A percentile compares a stretch with the other conserved stretches of the same genome.
Evolutionary conservation across 2,888 invertebrate species (phyloP).

Genomic region (Scrobipalpa costella): DNA sequence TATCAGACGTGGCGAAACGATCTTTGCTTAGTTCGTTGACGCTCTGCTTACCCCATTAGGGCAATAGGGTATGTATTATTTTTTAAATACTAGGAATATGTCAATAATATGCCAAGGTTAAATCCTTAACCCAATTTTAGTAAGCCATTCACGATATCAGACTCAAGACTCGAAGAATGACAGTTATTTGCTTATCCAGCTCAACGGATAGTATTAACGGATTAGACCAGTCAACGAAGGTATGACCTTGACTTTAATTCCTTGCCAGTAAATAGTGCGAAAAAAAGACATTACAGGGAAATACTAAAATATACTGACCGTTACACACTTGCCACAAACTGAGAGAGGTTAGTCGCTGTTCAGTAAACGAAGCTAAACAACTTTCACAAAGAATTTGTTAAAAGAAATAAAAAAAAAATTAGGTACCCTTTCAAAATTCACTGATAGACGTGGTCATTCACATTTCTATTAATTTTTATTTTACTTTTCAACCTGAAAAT

Average conservation of each 20-base stretch:
- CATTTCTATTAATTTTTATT: too few species aligned
- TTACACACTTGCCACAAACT: neutral
- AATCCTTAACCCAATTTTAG: neutral
- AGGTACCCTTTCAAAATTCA: too few species aligned
- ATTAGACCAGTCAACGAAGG: constrained; percentile 8
- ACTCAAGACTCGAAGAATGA: constrained; percentile 15
- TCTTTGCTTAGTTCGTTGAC: too few species aligned
- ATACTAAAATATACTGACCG: neutral
- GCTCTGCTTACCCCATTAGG: too few species aligned
- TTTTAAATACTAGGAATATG: too few species aligned
- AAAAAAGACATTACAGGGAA: neutral
- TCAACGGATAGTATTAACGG: neutral
- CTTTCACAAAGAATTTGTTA: too few species aligned
- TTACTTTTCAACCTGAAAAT: too few species aligned
- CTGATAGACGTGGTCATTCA: too few species aligned
- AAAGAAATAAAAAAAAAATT: too few species aligned
- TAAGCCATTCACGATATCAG: neutral
- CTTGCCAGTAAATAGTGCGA: neutral
- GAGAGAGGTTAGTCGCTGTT: neutral
- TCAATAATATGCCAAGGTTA: too few species aligned
- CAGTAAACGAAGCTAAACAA: neutral
- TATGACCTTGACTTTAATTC: neutral
- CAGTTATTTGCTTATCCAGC: constrained; percentile 5
- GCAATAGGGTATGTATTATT: too few species aligned
- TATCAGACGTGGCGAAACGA: too few species aligned